Evolutionary conservation across 92 coral and sea anemone genomes (phyloP), one percentile per base, ranked within the genome.

Genomic region (Epizoanthus illoricatus): DNA sequence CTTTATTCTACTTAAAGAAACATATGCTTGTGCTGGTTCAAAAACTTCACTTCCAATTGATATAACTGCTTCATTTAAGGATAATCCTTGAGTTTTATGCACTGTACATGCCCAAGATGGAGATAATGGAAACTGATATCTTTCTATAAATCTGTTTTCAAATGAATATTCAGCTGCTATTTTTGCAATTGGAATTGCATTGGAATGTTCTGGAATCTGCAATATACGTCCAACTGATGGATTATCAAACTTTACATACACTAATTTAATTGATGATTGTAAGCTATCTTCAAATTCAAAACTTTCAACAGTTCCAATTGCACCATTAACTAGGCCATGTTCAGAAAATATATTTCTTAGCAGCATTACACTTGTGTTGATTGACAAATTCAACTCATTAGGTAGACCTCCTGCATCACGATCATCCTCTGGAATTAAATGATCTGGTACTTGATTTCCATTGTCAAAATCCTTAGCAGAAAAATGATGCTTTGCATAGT

Each of bases 251-350:
- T 23, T 24, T 1, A 85, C 84, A 65, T 80, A 74, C 69, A 85
- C 79, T 2, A 76, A 76, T 3, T 65, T 39, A 6, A 82, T 74
- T 75, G 66, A 45, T 5, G 39, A 64, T 47, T 33, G 39, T 18
- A 68, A 55, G 3, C 71, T 68, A 52, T 28, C 55, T 24, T 65
- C 28, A 42, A 43, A 85, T 17, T 74, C 68, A 42, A 85, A 74
- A 15, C 74, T 73, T 28, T 75, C 15, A 43, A 86, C 70, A 49
- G 78, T 80, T 49, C 92, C 88, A 60, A 65, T 66, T 85, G 92
- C 88, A 10, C 92, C 92, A 89, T 89, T 89, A 55, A 85, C 86
- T 52, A 85, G 76, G 9, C 92, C 92, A 69, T 67, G 73, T 39
- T 81, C 39, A 24, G 78, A 68, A 19, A 73, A 17, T 41, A 89